phyloP scores from a whole-genome alignment of 2,888 invertebrate genomes.

The Vesta saturnalis region DNA sequence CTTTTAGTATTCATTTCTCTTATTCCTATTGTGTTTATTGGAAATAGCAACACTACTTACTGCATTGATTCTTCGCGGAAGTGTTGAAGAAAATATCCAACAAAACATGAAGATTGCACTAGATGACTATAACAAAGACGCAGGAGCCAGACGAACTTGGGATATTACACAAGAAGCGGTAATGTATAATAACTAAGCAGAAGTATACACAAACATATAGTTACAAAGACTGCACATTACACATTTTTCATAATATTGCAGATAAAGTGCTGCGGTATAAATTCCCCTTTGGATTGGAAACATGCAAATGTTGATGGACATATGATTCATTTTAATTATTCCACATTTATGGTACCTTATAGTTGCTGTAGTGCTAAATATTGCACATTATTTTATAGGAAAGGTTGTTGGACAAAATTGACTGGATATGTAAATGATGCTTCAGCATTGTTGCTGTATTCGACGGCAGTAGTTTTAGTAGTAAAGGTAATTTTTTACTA shows the following conservation, averaged over 20 bases:
- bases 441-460: background rate
- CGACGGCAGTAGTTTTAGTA: background rate
- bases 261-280: conserved; percentile 16
- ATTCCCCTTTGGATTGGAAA: background rate
- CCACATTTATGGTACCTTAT: conserved; percentile 3
- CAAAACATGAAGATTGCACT: background rate
- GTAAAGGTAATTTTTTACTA: background rate
- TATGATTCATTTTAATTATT: background rate
- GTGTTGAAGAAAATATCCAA: background rate
- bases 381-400: background rate
- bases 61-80: background rate
- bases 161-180: conserved; percentile 69
- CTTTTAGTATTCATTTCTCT: conserved; percentile 65
- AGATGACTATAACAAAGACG: conserved; percentile 54
- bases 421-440: background rate
- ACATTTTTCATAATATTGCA: no score
- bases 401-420: background rate
- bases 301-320: background rate
- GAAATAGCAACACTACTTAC: conserved; percentile 62
- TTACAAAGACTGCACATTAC: no score
- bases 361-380: background rate
- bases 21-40: conserved; percentile 67
- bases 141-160: conserved; percentile 58
- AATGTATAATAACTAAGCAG: no score
- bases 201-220: no score